A percentile compares a stretch with the other conserved stretches of the same genome.
phyloP scores from a whole-genome alignment of 2,797 vertebrate species.

The Ctenopoma multispine region DNA sequence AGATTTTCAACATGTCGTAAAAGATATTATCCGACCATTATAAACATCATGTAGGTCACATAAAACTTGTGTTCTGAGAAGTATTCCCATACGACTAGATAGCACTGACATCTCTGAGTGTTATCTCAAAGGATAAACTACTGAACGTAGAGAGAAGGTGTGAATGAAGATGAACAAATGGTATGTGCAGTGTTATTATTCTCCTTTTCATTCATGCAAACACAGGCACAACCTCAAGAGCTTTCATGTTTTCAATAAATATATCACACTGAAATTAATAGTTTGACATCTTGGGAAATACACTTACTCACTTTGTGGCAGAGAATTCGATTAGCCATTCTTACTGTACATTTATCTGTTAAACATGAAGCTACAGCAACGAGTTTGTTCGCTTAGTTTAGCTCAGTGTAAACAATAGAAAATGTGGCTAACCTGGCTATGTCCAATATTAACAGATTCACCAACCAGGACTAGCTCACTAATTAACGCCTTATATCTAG shows the following conservation, averaged over 20 bases:
- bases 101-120: conserved; percentile 31
- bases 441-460: conserved; percentile 1
- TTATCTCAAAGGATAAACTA: conserved; percentile 44
- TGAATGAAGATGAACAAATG: conserved; percentile 34
- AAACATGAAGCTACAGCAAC: conserved; percentile 15
- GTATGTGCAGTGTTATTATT: conserved; percentile 39
- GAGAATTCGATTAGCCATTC: conserved; percentile 19
- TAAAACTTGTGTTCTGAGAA: conserved; percentile 29
- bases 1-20: conserved; percentile 34
- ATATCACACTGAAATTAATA: conserved; percentile 33
- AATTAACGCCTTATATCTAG: conserved; percentile 9
- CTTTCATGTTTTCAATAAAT: conserved; percentile 34
- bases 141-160: conserved; percentile 32
- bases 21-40: not conserved
- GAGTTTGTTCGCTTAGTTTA: conserved; percentile 4
- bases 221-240: conserved; percentile 35
- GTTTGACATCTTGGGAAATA: conserved; percentile 26
- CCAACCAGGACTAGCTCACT: not conserved
- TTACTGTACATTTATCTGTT: conserved; percentile 10
- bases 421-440: conserved; percentile 6
- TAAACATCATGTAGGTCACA: conserved; percentile 29
- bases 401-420: conserved; percentile 15
- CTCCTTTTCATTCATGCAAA: conserved; percentile 40
- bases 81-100: conserved; percentile 48
- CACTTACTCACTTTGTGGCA: conserved; percentile 13